phyloP scores from a whole-genome alignment of 2,113 vertebrate genomes.

The Typhlomys cinereus region DNA sequence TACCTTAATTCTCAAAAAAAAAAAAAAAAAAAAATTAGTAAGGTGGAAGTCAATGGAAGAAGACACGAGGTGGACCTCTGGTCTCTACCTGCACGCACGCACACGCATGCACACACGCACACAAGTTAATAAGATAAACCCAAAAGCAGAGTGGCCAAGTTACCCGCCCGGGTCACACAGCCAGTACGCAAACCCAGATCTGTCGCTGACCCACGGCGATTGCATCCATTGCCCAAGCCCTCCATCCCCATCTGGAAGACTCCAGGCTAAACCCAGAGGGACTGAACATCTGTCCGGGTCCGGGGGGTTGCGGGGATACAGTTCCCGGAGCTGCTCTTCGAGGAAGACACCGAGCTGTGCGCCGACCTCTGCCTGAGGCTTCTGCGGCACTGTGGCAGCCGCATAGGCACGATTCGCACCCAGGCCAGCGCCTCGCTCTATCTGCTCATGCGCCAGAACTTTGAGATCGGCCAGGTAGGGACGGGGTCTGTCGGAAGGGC shows the following conservation, averaged over 20 bases:
- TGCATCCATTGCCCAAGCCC: not conserved
- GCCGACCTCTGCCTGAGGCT: slow-evolving; percentile 93
- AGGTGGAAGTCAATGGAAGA: no score
- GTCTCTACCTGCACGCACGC: not conserved
- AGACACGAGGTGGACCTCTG: not conserved
- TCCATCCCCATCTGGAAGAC: rapidly evolving
- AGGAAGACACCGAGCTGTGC: slow-evolving; percentile 95
- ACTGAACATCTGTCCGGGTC: not conserved
- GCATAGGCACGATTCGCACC: slow-evolving; percentile 87
- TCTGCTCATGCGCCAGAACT: slow-evolving; percentile 96
- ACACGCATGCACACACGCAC: not conserved
- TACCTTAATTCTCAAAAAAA: no score
- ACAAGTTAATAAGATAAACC: not conserved
- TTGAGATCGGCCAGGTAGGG: slow-evolving; percentile 94
- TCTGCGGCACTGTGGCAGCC: slow-evolving; percentile 94
- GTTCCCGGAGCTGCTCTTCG: slow-evolving; percentile 96
- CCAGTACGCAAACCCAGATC: not conserved
- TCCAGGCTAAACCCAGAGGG: rapidly evolving
- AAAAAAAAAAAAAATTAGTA: no score
- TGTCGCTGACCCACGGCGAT: no score
- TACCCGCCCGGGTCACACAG: not conserved
- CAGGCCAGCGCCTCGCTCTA: slow-evolving; percentile 95
- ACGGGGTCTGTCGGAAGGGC: rapidly evolving
- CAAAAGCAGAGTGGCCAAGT: not conserved
- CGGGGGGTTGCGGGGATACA: no score